Evolutionary conservation across 2,888 invertebrate genomes (phyloP).

Genomic region (Smittia sp.): DNA sequence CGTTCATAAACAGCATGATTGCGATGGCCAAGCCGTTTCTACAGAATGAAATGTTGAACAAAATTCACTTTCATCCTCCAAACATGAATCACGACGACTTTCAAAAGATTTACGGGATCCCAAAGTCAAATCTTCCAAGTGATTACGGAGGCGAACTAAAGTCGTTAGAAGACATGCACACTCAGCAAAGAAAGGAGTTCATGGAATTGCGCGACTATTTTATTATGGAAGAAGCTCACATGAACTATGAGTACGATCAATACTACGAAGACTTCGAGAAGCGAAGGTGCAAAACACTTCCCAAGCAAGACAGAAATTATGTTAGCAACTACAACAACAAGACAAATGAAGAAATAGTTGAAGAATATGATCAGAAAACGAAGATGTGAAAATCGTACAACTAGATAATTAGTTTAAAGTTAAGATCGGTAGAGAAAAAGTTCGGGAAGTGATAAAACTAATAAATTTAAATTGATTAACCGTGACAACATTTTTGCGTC

Average conservation of each 20-base stretch:
- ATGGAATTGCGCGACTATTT: constrained; percentile 42
- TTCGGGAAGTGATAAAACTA: no score
- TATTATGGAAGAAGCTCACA: constrained; percentile 43
- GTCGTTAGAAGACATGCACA: constrained; percentile 42
- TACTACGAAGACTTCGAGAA: not conserved
- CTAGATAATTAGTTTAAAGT: no score
- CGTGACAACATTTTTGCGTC: no score
- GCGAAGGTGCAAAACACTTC: no score
- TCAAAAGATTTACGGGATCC: constrained; percentile 57
- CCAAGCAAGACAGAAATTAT: no score
- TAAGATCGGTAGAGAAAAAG: no score
- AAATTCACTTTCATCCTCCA: constrained; percentile 62
- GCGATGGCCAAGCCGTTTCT: constrained; percentile 59
- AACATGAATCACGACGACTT: constrained; percentile 59
- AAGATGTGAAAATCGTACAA: no score
- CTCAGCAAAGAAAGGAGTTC: constrained; percentile 43
- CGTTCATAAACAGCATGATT: not conserved
- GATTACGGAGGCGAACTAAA: constrained; percentile 62
- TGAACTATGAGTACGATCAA: not conserved
- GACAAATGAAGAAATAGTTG: no score
- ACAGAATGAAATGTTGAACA: constrained; percentile 51
- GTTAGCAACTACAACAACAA: no score
- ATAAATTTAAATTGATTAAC: no score
- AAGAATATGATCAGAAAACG: no score
- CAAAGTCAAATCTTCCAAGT: constrained; percentile 59